phyloP scores from a whole-genome alignment of 2,797 vertebrate genomes.

The Periophthalmus magnuspinnatus region DNA sequence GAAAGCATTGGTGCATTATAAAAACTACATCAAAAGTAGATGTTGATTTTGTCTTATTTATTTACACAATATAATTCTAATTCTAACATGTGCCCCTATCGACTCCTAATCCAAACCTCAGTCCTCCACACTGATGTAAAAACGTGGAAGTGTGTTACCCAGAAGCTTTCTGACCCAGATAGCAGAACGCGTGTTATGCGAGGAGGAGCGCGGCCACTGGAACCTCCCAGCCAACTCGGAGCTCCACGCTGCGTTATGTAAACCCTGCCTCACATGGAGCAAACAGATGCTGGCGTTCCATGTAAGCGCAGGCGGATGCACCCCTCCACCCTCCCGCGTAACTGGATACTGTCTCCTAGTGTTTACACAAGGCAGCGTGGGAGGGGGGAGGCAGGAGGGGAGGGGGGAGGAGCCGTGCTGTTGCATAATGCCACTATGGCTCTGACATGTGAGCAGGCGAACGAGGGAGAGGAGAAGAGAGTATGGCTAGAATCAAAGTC shows the following conservation, averaged over 20 bases:
- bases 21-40: not conserved
- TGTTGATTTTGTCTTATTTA: not conserved
- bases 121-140: not conserved
- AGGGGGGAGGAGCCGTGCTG: constrained; percentile 3
- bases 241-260: constrained; percentile 54
- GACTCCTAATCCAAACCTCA: not conserved
- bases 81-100: not conserved
- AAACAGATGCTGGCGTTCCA: constrained; percentile 35
- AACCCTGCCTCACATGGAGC: constrained; percentile 56
- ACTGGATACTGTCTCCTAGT: constrained; percentile 36
- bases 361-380: constrained; percentile 45
- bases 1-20: too few relatives aligned
- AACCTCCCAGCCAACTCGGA: constrained; percentile 54
- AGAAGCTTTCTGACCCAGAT: constrained; percentile 53
- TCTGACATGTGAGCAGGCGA: constrained; percentile 47
- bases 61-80: too few relatives aligned
- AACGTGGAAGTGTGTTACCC: constrained; percentile 19
- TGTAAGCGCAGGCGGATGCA: constrained; percentile 31
- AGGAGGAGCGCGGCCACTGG: constrained; percentile 16
- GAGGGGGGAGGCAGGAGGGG: not conserved
- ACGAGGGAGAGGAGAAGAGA: not conserved
- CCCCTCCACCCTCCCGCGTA: constrained; percentile 22
- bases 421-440: constrained; percentile 52
- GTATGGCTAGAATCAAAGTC: constrained; percentile 32
- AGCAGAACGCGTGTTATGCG: constrained; percentile 22